Evolutionary conservation across 2,797 vertebrate genomes (phyloP).

Genomic region (Alouatta caraya): DNA sequence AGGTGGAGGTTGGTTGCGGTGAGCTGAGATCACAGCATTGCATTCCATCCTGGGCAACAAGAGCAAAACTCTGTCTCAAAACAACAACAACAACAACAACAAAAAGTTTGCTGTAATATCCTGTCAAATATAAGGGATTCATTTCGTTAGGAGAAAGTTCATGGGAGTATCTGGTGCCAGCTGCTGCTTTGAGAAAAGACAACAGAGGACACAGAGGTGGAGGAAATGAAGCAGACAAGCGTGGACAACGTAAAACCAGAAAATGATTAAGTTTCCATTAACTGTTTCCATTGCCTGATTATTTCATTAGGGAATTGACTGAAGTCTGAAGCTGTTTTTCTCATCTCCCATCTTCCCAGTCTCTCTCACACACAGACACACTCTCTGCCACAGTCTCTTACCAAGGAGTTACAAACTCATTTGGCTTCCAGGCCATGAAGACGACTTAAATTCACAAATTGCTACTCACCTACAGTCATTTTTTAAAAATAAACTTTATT

Average conservation of each 20-base stretch:
- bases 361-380: background rate
- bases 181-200: background rate
- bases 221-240: background rate
- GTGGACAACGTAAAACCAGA: fast-evolving
- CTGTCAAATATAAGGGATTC: background rate
- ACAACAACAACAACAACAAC: too few relatives aligned
- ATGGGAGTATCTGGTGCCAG: background rate
- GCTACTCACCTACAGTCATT: background rate
- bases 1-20: background rate
- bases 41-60: background rate
- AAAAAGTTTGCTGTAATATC: background rate
- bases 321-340: background rate
- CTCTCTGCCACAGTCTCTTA: background rate
- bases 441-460: background rate
- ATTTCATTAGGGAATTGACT: background rate
- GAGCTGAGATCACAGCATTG: background rate
- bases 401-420: background rate
- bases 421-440: too few relatives aligned
- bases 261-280: background rate
- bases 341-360: background rate
- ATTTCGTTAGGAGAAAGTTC: background rate
- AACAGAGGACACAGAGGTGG: background rate
- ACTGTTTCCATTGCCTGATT: background rate
- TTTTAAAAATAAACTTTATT: background rate
- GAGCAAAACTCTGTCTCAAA: background rate